Percentiles rank a stretch among this genome's conserved stretches.
phyloP scores from a whole-genome alignment of 2,797 vertebrate genomes.

The Microtus agrestis region DNA sequence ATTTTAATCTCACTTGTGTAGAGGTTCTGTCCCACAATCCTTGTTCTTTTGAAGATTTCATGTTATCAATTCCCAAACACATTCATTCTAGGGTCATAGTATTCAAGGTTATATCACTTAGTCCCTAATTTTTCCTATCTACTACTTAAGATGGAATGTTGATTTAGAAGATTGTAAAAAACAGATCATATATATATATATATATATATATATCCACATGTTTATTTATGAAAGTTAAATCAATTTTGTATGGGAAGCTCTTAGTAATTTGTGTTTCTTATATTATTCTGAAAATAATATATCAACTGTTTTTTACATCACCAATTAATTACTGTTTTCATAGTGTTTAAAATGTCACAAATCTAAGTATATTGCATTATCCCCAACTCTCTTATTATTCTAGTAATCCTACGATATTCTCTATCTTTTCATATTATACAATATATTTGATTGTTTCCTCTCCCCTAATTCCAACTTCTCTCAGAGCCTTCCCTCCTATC shows the following conservation, averaged over 20 bases:
- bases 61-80: neutral
- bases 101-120: neutral
- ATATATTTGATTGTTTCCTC: neutral
- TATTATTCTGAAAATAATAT: neutral
- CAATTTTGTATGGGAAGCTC: neutral
- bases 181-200: too few species aligned
- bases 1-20: neutral
- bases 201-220: too few species aligned
- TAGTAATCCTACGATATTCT: neutral
- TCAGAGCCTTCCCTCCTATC: neutral
- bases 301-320: neutral
- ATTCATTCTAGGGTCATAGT: neutral
- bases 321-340: neutral
- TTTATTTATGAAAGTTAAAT: constrained; percentile 1
- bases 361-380: neutral
- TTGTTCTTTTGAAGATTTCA: neutral
- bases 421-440: neutral
- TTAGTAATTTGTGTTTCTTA: neutral
- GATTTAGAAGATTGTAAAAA: neutral
- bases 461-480: neutral
- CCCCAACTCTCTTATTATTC: neutral
- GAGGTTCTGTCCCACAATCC: neutral
- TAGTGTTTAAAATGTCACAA: neutral
- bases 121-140: neutral
- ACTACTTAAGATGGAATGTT: neutral